These are phyloP conservation scores for Plecturocebus donacophilus DNA, from an alignment of 2,113 vertebrate species.

Conservation along the genomic window DNA sequence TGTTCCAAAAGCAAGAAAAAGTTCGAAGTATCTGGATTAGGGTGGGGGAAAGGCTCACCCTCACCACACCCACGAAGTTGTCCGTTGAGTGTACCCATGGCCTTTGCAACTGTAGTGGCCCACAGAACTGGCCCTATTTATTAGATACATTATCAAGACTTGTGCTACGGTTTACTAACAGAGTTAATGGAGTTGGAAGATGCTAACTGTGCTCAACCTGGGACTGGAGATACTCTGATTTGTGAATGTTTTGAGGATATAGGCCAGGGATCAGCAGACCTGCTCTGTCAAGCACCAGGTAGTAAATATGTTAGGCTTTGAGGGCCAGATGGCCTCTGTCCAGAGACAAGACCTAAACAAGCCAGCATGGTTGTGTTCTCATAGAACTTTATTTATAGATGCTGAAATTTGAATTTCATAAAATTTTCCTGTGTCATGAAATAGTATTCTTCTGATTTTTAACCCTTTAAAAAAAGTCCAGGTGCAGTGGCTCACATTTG, in stretches of 20 bases:
- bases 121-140: neutral
- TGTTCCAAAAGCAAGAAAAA: neutral
- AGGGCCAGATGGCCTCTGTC: neutral
- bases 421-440: neutral
- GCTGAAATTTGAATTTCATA: neutral
- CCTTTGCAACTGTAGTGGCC: neutral
- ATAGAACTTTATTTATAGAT: neutral
- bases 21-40: accelerated
- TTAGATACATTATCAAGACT: too few species aligned
- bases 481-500: too few species aligned
- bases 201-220: neutral
- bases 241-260: neutral
- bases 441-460: neutral
- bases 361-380: neutral
- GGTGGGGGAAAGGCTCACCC: neutral
- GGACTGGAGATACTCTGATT: neutral
- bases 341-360: neutral
- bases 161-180: neutral
- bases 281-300: neutral
- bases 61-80: too few species aligned
- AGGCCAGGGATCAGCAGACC: too few species aligned
- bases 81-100: neutral
- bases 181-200: too few species aligned
- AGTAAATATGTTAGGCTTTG: neutral
- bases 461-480: neutral